Evolutionary conservation across 2,113 vertebrate species (phyloP), one percentile per base, ranked within the genome.

Genomic region (Nesogale talazaci): DNA sequence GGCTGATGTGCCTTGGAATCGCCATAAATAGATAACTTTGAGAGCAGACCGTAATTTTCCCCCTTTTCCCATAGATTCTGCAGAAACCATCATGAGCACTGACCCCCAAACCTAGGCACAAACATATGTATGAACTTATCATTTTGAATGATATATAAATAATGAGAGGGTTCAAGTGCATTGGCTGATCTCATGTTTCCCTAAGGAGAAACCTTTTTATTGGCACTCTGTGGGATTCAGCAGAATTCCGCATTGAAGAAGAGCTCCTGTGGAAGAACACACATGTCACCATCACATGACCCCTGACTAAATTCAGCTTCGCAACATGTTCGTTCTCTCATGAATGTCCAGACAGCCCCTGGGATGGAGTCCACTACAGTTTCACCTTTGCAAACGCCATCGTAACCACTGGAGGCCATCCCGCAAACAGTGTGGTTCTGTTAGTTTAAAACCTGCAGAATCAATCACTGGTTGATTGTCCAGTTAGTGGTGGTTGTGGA

Each of bases 331-430:
- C n/a, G 5, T 52, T 9, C 46, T 52, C 9, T 19, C 0, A 0
- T 7, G 19, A 70, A 80, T 36, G 36, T 19, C 31, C 25, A 25
- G 0, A 14, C 3, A 16, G 22, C 23, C 23, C 3, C 4, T 22
- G 20, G 25, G 5, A 9, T 22, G 3, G 25, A 61, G 4, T n/a
- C 7, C 22, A 20, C 16, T 80, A 10, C 59, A 14, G 2, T 23
- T 12, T 1, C 7, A 25, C 0, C 27, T 61, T 65, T 72, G 25
- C 29, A 34, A 2, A 36, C n/a, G 0, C 1, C 0, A 0, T 1
- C 2, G 9, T 10, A 27, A 65, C 4, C 65, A 12, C 10, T 23
- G 25, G n/a, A 65, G 61, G 3, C 38, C 42, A 78, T 14, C 20
- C 8, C 31, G 46, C 52, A 25, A 77, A 29, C 11, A 31, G 46